Percentiles rank a stretch among this genome's conserved stretches.
phyloP scores from a whole-genome alignment of 2,797 vertebrate genomes.

The Protonibea diacanthus region DNA sequence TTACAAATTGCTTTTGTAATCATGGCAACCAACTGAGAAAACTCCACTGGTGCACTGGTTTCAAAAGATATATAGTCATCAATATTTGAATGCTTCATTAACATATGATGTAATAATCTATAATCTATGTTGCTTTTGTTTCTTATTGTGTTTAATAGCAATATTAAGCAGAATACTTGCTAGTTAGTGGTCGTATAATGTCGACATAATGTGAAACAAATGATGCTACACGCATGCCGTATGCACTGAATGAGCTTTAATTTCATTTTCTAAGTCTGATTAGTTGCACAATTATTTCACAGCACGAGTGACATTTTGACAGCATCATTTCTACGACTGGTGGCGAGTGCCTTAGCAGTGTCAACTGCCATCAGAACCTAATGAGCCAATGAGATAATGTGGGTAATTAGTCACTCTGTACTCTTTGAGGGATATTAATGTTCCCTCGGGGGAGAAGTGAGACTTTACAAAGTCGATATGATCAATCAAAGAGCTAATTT shows the following conservation, averaged over 20 bases:
- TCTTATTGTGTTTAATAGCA: neutral
- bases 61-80: no score
- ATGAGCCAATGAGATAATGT: constrained; percentile 61
- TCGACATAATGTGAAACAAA: neutral
- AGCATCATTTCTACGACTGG: constrained; percentile 32
- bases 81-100: neutral
- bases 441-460: constrained; percentile 36
- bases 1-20: neutral
- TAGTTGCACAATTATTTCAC: constrained; percentile 15
- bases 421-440: constrained; percentile 38
- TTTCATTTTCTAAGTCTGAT: constrained; percentile 21
- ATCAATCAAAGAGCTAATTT: constrained; percentile 55
- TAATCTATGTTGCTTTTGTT: neutral
- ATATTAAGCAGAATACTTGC: neutral
- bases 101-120: constrained; percentile 2
- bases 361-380: constrained; percentile 42
- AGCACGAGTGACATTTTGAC: constrained; percentile 39
- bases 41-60: neutral
- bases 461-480: constrained; percentile 35
- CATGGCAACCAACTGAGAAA: neutral
- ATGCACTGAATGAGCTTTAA: constrained; percentile 6
- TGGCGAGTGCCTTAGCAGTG: constrained; percentile 16
- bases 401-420: constrained; percentile 56
- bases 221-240: neutral
- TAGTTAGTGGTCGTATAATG: neutral